These are phyloP conservation scores for Pristis pectinata DNA, from an alignment of 2,797 vertebrate genomes.

Conservation along the genomic window DNA sequence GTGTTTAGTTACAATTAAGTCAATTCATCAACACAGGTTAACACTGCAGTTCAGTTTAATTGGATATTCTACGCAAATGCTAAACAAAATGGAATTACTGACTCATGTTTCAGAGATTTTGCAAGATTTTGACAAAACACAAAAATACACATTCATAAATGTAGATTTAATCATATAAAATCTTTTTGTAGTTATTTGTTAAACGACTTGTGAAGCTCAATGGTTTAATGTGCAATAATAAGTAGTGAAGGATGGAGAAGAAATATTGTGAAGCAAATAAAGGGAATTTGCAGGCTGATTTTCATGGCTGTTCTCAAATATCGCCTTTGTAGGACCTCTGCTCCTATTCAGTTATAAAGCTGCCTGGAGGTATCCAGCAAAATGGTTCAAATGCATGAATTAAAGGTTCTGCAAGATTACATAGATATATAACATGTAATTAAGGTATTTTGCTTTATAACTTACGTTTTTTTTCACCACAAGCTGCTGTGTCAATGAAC, in stretches of 20 bases:
- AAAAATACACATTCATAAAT: not conserved
- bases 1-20: constrained; percentile 42
- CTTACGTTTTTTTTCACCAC: constrained; percentile 45
- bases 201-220: not conserved
- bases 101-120: not conserved
- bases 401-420: constrained; percentile 55
- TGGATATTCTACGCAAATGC: not conserved
- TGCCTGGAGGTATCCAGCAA: constrained; percentile 49
- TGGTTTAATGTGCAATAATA: not conserved
- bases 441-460: constrained; percentile 56
- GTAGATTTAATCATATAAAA: not conserved
- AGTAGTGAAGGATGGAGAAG: not conserved
- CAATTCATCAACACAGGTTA: constrained; percentile 38
- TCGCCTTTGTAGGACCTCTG: not conserved
- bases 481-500: constrained; percentile 48
- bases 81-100: not conserved
- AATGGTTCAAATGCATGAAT: constrained; percentile 53
- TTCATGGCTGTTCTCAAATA: not conserved
- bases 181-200: not conserved
- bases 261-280: not conserved
- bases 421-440: constrained; percentile 53
- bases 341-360: constrained; percentile 49
- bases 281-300: not conserved
- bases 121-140: not conserved
- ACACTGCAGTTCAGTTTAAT: constrained; percentile 10